phyloP scores from a whole-genome alignment of 2,797 vertebrate genomes.

The Monodelphis domestica region DNA sequence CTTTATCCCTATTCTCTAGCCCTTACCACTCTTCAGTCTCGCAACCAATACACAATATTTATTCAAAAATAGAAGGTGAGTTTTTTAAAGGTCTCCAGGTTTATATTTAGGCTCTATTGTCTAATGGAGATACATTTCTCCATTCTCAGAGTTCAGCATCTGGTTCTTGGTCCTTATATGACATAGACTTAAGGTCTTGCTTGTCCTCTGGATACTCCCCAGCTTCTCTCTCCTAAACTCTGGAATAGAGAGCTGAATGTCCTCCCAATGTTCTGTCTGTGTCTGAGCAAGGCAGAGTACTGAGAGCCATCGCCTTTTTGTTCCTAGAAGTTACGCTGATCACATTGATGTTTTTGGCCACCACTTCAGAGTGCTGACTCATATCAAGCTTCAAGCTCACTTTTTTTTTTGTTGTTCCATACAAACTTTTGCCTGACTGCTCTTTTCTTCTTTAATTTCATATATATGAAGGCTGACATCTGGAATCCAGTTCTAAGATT shows the following conservation, averaged over 20 bases:
- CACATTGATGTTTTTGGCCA: neutral
- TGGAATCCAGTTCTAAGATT: neutral
- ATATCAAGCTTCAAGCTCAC: neutral
- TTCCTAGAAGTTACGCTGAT: neutral
- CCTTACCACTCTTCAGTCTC: too few relatives aligned
- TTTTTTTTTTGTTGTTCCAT: neutral
- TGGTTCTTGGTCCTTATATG: neutral
- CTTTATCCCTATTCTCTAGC: too few relatives aligned
- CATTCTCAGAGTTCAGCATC: neutral
- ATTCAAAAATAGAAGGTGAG: too few relatives aligned
- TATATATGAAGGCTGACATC: neutral
- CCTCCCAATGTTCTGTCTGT: neutral
- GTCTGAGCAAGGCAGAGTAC: neutral
- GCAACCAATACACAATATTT: too few relatives aligned
- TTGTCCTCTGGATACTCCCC: neutral
- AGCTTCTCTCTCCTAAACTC: neutral
- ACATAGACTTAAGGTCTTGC: neutral
- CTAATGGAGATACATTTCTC: neutral
- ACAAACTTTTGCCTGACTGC: neutral
- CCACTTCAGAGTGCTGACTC: neutral
- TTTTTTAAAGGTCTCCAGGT: too few relatives aligned
- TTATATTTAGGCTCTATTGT: neutral
- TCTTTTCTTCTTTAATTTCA: neutral
- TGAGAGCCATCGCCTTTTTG: neutral
- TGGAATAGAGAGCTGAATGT: neutral